Conservation (phyloP, 2,888 invertebrate genomes). For the Piscicola geometra region DNA sequence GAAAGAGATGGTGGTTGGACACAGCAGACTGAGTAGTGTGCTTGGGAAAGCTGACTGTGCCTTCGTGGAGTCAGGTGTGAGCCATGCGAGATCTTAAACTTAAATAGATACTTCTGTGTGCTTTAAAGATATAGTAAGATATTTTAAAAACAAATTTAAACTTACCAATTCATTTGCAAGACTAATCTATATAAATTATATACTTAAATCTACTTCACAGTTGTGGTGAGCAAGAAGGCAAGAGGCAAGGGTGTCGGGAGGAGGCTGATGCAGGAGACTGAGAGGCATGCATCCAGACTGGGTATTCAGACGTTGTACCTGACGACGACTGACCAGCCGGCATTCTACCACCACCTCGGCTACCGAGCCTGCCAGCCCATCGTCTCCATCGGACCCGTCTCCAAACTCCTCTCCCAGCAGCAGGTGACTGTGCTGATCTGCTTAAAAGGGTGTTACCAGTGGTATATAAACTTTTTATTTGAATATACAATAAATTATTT, state of each 20-base stretch:
- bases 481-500: no score
- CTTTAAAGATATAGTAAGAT: no score
- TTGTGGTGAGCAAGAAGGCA: slow-evolving; percentile 47
- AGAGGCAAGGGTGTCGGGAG: slow-evolving; percentile 54
- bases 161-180: no score
- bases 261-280: slow-evolving; percentile 53
- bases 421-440: no score
- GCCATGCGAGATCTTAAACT: no score
- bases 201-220: slow-evolving; percentile 42
- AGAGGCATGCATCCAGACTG: slow-evolving; percentile 46
- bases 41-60: slow-evolving; percentile 47
- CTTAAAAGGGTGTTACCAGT: no score
- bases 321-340: slow-evolving; percentile 56
- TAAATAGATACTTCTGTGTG: no score
- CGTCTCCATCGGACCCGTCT: slow-evolving; percentile 39
- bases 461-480: no score
- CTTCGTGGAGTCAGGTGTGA: slow-evolving; percentile 54
- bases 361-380: slow-evolving; percentile 52
- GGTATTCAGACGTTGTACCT: slow-evolving; percentile 51
- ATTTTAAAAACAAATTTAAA: no score
- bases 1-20: slow-evolving; percentile 47
- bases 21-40: slow-evolving; percentile 49
- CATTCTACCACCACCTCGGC: slow-evolving; percentile 54
- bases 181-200: background rate
- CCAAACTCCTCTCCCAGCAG: slow-evolving; percentile 33